These are phyloP conservation scores for Trypoxylus dichotomus DNA, from an alignment of 1,140 invertebrate species.

Conservation along the genomic window DNA sequence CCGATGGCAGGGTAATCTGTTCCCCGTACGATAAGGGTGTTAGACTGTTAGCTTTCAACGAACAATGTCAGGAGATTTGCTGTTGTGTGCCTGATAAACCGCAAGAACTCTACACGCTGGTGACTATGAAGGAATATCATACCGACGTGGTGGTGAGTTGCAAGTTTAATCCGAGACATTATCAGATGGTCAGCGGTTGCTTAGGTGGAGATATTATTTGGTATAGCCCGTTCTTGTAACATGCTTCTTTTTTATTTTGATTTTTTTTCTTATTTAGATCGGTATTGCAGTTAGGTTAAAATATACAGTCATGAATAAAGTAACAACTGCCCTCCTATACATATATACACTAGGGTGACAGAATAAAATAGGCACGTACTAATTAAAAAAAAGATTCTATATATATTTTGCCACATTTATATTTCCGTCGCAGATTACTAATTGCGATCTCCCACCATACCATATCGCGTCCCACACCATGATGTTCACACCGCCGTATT, in stretches of 20 bases:
- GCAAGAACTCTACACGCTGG: constrained; percentile 57
- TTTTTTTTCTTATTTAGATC: too few relatives aligned
- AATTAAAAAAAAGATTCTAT: too few relatives aligned
- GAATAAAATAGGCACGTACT: too few relatives aligned
- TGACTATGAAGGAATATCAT: constrained; percentile 75
- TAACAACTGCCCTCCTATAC: too few relatives aligned
- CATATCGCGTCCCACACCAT: too few relatives aligned
- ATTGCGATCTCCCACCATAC: too few relatives aligned
- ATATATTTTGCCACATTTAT: too few relatives aligned
- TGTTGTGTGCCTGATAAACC: constrained; percentile 62
- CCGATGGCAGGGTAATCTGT: constrained; percentile 85
- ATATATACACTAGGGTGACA: too few relatives aligned
- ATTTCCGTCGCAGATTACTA: too few relatives aligned
- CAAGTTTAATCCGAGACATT: constrained; percentile 86
- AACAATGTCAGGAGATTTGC: constrained; percentile 76
- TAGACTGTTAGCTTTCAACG: constrained; percentile 77
- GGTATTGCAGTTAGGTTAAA: too few relatives aligned
- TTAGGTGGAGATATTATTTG: constrained; percentile 84
- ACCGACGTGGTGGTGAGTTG: constrained; percentile 85
- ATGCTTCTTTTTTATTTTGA: background rate
- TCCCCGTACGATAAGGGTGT: constrained; percentile 87
- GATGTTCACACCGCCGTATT: too few relatives aligned
- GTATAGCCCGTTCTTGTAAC: constrained; percentile 72
- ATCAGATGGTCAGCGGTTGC: constrained; percentile 85
- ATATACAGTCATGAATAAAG: too few relatives aligned